A percentile compares a stretch with the other conserved stretches of the same genome.
Conservation (phyloP, 2,113 vertebrate species). For the Tympanuchus pallidicinctus region DNA sequence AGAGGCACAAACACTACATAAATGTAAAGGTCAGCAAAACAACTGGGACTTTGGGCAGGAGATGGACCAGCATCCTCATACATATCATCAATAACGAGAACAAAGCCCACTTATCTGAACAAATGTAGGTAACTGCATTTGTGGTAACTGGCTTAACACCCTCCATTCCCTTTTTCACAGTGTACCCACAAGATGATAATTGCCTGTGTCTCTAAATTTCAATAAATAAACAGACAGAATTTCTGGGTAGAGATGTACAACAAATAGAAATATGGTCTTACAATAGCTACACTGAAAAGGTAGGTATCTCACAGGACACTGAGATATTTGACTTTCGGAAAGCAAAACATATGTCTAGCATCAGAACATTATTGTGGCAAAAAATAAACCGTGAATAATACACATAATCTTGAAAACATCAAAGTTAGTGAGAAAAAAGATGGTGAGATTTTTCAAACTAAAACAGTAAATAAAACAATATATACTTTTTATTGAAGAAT, state of each 20-base stretch:
- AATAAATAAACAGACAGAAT: background rate
- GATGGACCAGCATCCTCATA: background rate
- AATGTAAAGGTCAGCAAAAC: conserved; percentile 30
- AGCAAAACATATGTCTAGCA: background rate
- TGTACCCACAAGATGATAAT: background rate
- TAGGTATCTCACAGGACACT: background rate
- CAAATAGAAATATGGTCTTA: background rate
- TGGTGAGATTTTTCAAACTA: background rate
- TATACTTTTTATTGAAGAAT: conserved; percentile 35
- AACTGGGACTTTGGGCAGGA: background rate
- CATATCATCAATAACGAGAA: background rate
- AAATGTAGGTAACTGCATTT: background rate
- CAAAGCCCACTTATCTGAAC: background rate
- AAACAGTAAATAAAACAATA: background rate
- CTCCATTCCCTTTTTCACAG: background rate
- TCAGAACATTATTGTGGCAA: background rate
- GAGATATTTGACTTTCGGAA: background rate
- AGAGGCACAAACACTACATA: background rate
- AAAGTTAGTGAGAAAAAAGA: background rate
- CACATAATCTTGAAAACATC: background rate
- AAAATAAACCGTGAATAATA: background rate
- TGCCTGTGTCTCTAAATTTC: background rate
- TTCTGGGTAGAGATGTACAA: background rate
- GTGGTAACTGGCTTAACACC: background rate
- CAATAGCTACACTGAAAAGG: background rate